Evolutionary conservation across 2,888 invertebrate genomes (phyloP), one percentile per base, ranked within the genome.

Genomic region (Caenorhabditis uteleia): DNA sequence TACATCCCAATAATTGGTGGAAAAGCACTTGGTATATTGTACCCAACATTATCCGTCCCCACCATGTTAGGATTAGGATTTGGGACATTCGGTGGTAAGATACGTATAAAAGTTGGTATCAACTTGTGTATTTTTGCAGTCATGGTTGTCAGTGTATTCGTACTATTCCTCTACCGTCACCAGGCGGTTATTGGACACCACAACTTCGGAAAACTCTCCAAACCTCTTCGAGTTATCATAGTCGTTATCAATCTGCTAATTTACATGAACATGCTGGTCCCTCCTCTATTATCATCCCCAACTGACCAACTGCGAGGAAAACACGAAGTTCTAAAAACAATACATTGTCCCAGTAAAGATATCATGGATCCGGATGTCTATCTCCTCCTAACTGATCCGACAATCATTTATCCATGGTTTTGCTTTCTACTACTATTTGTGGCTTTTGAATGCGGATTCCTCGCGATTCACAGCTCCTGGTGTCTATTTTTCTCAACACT

Each of bases 391-490:
- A 2, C 21, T 5, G 46, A 45, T 0, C 7, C 18, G 3, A 18
- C 12, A 6, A 14, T 29, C 1, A 21, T 45, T 2, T 26, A 54
- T 26, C 60, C 60, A 2, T 60, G 49, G 31, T 36, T 44, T 3
- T 25, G 27, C 14, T 54, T 54, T 14, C 45, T 60, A 0, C 14
- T 60, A 3, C 18, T 54, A 16, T 39, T 60, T 33, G 54, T 54
- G 6, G 60, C 47, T 2, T 10, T 26, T 5, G 47, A 60, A 39
- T 60, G 60, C 27, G 43, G 43, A 8, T 7, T 60, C 0, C 23
- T 60, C 20, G 60, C 54, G 21, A n/a, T 60, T 21, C 60, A 60
- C 25, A 39, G 51, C 36, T 33, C 54, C 2, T 60, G 60, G 60
- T 2, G 43, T 7, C 23, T 60, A 2, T 45, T 43, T 26, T 54